Base-by-base conservation (phyloP, 2,888 invertebrate species). In the Orthosia cruda region DNA sequence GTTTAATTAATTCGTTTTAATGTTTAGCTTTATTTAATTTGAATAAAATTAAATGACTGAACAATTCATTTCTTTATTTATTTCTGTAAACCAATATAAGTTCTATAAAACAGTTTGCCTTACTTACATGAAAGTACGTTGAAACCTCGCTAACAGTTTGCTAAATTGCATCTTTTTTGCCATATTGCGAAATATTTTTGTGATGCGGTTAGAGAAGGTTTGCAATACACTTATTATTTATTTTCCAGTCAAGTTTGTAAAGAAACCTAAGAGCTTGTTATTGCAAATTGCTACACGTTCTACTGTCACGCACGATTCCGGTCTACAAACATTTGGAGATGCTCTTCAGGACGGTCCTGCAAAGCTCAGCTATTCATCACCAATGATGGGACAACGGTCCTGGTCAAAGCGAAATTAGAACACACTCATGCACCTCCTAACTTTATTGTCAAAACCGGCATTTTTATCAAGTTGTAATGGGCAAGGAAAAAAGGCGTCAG, bases 341-440 rank as follows among this genome's bases (percentile, higher is more conserved):
- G 91, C 50, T 90, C 91, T 0, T 81, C 81, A n/a, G 89, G 89
- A 2, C 85, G 87, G 9, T 64, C 73, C 5, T 91, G 92, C 54
- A 86, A 83, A 32, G 87, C 91, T 0, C 79, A 88, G 4, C 62
- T 91, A 9, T 84, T 84, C 16, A 65, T 66, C 11, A 68, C 63
- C 20, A 86, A 58, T 3, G 63, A 74, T 26, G 49, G 45, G 4
- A 16, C 45, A 20, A 58, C 80, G 18, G 0, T 4, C 11, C 16
- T 52, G 4, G 13, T 87, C 1, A 13, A 66, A 15, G 67, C 94
- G 7, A 95, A 93, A 73, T 92, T 96, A 67, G 91, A 94, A 71
- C 97, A 97, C 77, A 94, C 93, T 63, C 97, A 97, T 79, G 91
- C 92, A 9, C 87, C 88, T 0, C 88, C 77, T 13, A 57, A 13